These are phyloP conservation scores for Dryomyza anilis DNA, from an alignment of 2,888 invertebrate genomes.

Conservation along the genomic window DNA sequence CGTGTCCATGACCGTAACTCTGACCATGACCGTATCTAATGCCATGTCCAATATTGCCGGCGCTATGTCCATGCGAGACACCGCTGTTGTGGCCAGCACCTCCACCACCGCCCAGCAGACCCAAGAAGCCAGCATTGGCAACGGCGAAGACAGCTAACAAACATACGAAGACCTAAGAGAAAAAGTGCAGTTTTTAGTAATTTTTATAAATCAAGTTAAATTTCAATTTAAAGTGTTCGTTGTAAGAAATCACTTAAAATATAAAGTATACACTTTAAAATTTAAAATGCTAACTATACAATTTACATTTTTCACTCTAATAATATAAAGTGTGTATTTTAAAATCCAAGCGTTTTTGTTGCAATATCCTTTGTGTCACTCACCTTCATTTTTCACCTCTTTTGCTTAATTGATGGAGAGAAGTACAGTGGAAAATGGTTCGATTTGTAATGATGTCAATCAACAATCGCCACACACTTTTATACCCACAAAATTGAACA, in stretches of 20 bases:
- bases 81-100: conserved; percentile 35
- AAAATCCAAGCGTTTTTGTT: too few species aligned
- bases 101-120: conserved; percentile 40
- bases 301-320: too few species aligned
- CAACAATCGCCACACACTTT: conserved; percentile 36
- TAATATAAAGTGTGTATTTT: background rate
- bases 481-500: conserved; percentile 37
- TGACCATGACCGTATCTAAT: conserved; percentile 28
- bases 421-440: conserved; percentile 22
- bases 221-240: too few species aligned
- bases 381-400: conserved; percentile 47
- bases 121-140: conserved; percentile 50
- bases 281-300: too few species aligned
- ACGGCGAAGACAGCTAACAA: conserved; percentile 46
- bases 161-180: conserved; percentile 49
- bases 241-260: too few species aligned
- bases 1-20: conserved; percentile 18
- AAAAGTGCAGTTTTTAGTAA: too few species aligned
- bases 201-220: too few species aligned
- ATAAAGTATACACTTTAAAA: too few species aligned
- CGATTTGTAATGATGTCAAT: conserved; percentile 42
- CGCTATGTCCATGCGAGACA: conserved; percentile 25
- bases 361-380: too few species aligned
- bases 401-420: conserved; percentile 17
- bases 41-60: conserved; percentile 31